Base-by-base conservation (phyloP, 2,888 invertebrate genomes). In the Sabatieria punctata region DNA sequence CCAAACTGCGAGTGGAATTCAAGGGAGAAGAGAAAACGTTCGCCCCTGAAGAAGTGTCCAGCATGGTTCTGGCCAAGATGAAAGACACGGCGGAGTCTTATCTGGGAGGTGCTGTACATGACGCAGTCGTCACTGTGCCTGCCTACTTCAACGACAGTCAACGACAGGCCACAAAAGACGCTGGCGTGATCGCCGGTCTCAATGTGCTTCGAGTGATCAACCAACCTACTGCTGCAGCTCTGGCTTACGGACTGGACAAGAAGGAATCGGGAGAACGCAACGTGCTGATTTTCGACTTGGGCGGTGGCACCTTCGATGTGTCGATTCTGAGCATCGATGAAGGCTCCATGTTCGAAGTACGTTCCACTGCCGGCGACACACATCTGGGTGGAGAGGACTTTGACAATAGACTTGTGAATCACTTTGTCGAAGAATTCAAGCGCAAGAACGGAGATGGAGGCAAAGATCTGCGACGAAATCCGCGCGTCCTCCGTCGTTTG, bases 91-190 rank as follows among this genome's bases (percentile, higher is more conserved):
- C 93, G 33, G 91, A 93, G 67, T 86, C 86, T 18, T 93, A 91
- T 65, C 75, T 93, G 46, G 89, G 91, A 54, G 88, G 89, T 71
- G 85, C 78, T 59, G 80, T 84, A 8, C 4, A 22, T n/a, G 44
- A 46, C 24, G 38, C 38, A 6, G 38, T 38, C 38, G 19, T 38
- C 19, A 38, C 38, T 6, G 38, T 38, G 19, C 38, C 38, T 15
- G 38, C 38, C 47, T 97, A 97, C 70, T 99, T 99, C 78, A 97
- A 97, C 65, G 95, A 97, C 70, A 93, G 93, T 53, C 97, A 99
- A 71, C 79, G 97, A 71, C 95, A 95, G 70, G 93, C 93, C 25
- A 95, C 93, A 47, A 93, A 93, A 67, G 43, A 27, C 50, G 65
- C 67, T 1, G 74, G 86, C 44, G 49, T 51, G 22, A 68, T 68